Evolutionary conservation across 2,888 invertebrate genomes (phyloP).

Genomic region (Gastrophysa polygoni): DNA sequence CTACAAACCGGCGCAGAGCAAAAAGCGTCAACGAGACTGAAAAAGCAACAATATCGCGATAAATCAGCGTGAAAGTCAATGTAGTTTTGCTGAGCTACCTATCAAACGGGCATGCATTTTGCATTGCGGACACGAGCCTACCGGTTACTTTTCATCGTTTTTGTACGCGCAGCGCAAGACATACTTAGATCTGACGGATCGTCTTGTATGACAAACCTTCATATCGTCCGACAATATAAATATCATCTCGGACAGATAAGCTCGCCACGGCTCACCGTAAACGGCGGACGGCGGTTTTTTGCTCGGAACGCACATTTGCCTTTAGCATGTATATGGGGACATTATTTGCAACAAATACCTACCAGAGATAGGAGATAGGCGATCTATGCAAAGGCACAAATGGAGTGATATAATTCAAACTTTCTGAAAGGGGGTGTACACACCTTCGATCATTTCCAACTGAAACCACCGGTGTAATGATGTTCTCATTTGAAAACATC

Average conservation of each 20-base stretch:
- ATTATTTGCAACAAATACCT: background rate
- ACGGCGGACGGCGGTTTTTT: constrained; percentile 13
- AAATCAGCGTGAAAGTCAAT: constrained; percentile 27
- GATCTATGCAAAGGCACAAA: no score
- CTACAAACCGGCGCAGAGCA: background rate
- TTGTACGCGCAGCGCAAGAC: constrained; percentile 32
- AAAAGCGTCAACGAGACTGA: constrained; percentile 10
- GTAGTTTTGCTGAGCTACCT: constrained; percentile 24
- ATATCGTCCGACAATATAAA: constrained; percentile 43
- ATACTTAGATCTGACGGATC: constrained; percentile 15
- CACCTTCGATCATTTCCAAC: no score
- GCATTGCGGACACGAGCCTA: constrained; percentile 46
- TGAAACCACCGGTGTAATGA: no score
- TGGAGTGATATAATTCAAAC: no score
- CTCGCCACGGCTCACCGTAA: constrained; percentile 32
- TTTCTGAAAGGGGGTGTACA: no score
- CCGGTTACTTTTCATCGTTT: constrained; percentile 36
- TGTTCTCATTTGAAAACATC: no score
- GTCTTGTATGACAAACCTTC: constrained; percentile 48
- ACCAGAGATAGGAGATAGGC: no score
- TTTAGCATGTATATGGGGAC: background rate
- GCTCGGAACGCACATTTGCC: constrained; percentile 14
- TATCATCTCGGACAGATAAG: constrained; percentile 39
- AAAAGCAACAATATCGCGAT: constrained; percentile 25
- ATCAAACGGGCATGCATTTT: constrained; percentile 32